These are phyloP conservation scores for Mythimna loreyi DNA, from an alignment of 2,888 invertebrate species.

Conservation along the genomic window DNA sequence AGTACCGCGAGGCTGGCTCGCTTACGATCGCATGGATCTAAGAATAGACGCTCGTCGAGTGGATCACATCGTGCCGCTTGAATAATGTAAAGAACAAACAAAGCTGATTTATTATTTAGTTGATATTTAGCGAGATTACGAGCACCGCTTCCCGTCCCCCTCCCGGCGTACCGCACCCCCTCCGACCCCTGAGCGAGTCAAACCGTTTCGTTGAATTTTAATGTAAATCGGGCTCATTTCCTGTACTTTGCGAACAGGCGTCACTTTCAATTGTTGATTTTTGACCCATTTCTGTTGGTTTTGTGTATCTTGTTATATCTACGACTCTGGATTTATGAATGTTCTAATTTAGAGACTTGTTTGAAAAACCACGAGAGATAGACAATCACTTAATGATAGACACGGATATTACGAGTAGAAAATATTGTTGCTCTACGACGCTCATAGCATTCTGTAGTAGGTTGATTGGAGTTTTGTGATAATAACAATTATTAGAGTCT, in stretches of 20 bases:
- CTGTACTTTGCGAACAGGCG: constrained; percentile 57
- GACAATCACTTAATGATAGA: background rate
- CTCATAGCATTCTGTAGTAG: background rate
- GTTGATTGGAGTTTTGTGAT: too few species aligned
- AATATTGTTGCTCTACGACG: background rate
- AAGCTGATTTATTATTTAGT: constrained; percentile 73
- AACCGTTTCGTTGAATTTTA: constrained; percentile 55
- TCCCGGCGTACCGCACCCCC: background rate
- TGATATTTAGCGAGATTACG: constrained; percentile 65
- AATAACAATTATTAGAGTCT: too few species aligned
- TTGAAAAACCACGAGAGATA: constrained; percentile 2
- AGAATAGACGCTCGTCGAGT: background rate
- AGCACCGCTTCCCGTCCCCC: background rate
- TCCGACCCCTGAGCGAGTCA: constrained; percentile 39
- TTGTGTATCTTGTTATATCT: constrained; percentile 26
- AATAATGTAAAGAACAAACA: constrained; percentile 50
- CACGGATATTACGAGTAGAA: background rate
- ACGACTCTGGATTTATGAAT: constrained; percentile 10
- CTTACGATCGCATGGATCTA: background rate
- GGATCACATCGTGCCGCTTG: constrained; percentile 13
- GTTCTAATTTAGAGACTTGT: constrained; percentile 8
- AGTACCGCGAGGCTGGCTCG: too few species aligned
- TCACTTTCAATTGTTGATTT: constrained; percentile 64
- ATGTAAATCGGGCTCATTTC: constrained; percentile 62
- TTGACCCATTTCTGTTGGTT: constrained; percentile 60